These are phyloP conservation scores for Poeciliopsis retropinna DNA, from an alignment of 2,113 vertebrate genomes.

Conservation along the genomic window DNA sequence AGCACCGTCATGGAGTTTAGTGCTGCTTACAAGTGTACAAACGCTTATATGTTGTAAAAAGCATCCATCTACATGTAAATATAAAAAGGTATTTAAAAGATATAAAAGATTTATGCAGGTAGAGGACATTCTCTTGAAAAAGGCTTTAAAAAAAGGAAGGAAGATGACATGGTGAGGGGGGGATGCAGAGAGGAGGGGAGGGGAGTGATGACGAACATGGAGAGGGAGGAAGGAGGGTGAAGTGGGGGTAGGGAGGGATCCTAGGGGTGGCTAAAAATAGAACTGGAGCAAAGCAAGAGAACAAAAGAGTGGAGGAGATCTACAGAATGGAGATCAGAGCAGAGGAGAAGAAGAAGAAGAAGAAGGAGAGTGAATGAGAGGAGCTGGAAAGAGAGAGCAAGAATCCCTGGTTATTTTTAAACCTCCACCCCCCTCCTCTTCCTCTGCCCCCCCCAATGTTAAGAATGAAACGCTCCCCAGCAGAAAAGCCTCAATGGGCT, in stretches of 20 bases:
- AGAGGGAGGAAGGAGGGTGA: slow-evolving; percentile 59
- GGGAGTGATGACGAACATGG: slow-evolving; percentile 68
- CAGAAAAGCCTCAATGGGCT: slow-evolving; percentile 70
- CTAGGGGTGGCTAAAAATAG: slow-evolving; percentile 92
- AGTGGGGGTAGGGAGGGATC: slow-evolving; percentile 73
- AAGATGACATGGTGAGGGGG: slow-evolving; percentile 55
- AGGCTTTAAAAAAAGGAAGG: slow-evolving; percentile 58
- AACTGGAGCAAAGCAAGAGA: slow-evolving; percentile 71
- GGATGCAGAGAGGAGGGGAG: slow-evolving; percentile 51
- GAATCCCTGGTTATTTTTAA: slow-evolving; percentile 73
- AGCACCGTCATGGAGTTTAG: slow-evolving; percentile 4
- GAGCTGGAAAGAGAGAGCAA: slow-evolving; percentile 52
- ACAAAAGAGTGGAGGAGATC: slow-evolving; percentile 64
- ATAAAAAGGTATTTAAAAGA: slow-evolving; percentile 58
- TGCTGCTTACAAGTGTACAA: slow-evolving; percentile 14
- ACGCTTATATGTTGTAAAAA: slow-evolving; percentile 38
- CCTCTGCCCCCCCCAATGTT: slow-evolving; percentile 44
- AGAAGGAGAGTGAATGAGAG: slow-evolving; percentile 21
- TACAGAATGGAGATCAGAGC: slow-evolving; percentile 49
- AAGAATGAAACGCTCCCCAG: slow-evolving; percentile 62
- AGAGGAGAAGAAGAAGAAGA: slow-evolving; percentile 1
- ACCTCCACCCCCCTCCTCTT: slow-evolving; percentile 22
- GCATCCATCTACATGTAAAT: slow-evolving; percentile 37
- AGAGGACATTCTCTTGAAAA: slow-evolving; percentile 85
- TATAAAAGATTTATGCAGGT: slow-evolving; percentile 83